phyloP scores from a whole-genome alignment of 2,797 vertebrate species.

The Xenopus petersii region DNA sequence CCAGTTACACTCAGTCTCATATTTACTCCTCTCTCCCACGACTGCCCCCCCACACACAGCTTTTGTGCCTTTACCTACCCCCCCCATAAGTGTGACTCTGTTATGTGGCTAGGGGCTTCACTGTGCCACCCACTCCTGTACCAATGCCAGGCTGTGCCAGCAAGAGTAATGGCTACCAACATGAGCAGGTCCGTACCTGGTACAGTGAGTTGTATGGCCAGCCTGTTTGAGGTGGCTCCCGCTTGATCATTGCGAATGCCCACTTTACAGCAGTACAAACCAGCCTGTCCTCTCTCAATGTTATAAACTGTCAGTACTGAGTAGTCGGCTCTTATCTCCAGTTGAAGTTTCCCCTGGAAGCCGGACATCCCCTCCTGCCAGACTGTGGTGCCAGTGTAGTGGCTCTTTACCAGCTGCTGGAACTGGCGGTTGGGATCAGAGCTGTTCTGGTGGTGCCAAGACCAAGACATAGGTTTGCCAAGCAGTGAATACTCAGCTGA shows the following conservation, averaged over 20 bases:
- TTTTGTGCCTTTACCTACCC: no score
- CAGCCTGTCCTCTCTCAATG: slow-evolving; percentile 15
- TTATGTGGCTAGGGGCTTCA: no score
- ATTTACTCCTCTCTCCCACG: no score
- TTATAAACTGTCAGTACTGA: slow-evolving; percentile 53
- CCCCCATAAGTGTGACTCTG: no score
- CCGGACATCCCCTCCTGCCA: slow-evolving; percentile 47
- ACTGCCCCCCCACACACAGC: no score
- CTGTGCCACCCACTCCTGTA: no score
- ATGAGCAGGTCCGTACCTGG: slow-evolving; percentile 58
- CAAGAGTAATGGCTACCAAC: no score
- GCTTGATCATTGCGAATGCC: slow-evolving; percentile 53
- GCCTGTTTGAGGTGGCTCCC: slow-evolving; percentile 42
- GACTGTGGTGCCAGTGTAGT: slow-evolving; percentile 36
- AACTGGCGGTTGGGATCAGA: accelerated
- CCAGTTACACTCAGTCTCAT: no score
- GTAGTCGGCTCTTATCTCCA: slow-evolving; percentile 13
- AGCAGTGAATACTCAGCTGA: accelerated
- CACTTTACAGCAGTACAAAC: slow-evolving; percentile 57
- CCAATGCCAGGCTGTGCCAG: no score
- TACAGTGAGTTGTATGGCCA: slow-evolving; percentile 56
- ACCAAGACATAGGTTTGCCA: slow-evolving; percentile 3
- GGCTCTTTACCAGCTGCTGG: slow-evolving; percentile 41
- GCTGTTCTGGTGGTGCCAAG: slow-evolving; percentile 59
- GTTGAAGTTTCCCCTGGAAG: slow-evolving; percentile 56